phyloP scores from a whole-genome alignment of 2,113 vertebrate genomes.

The Lepus americanus region DNA sequence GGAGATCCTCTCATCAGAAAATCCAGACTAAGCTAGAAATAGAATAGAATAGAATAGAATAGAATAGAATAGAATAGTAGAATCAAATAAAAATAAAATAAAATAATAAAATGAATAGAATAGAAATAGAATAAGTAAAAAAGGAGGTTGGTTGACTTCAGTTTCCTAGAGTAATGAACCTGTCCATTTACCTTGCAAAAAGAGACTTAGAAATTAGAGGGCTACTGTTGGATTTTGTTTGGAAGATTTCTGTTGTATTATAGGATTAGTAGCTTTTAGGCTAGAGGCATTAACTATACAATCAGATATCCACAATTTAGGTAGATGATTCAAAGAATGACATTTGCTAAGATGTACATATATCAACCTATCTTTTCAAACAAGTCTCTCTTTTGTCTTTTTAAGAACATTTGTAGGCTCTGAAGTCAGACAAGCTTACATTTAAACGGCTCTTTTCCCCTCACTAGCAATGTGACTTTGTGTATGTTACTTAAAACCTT shows the following conservation, averaged over 20 bases:
- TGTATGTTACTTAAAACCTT: background rate
- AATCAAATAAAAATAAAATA: background rate
- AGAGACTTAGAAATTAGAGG: background rate
- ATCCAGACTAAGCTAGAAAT: background rate
- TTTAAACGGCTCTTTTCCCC: background rate
- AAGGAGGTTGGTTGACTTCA: background rate
- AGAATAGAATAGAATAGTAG: background rate
- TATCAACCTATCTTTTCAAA: background rate
- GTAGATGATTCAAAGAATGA: background rate
- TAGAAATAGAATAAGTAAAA: background rate
- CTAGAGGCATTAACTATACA: background rate
- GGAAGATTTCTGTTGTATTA: background rate
- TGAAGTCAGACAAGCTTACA: background rate
- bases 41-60: background rate
- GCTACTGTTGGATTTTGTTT: background rate
- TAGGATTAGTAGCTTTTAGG: background rate
- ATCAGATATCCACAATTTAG: background rate
- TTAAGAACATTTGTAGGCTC: background rate
- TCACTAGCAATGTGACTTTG: background rate
- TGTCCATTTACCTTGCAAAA: background rate
- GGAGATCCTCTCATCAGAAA: background rate
- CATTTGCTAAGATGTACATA: background rate
- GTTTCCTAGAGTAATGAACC: background rate
- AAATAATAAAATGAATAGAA: too few species aligned
- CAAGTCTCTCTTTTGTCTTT: background rate